Conservation (phyloP, 2,888 invertebrate genomes). For the Macaria liturata region DNA sequence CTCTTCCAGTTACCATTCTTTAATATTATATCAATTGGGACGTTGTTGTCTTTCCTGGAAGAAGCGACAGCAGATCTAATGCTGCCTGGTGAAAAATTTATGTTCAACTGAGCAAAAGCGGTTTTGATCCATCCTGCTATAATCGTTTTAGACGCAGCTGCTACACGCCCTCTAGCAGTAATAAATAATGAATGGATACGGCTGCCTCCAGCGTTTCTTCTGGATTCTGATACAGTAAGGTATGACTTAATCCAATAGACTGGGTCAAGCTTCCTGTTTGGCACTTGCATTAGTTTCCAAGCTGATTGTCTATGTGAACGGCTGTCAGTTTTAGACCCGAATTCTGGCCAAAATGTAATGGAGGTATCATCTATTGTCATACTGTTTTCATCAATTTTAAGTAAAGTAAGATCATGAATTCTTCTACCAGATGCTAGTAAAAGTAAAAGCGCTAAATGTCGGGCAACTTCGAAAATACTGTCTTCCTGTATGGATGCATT, state of each 20-base stretch:
- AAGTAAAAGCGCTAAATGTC: background rate
- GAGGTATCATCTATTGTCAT: background rate
- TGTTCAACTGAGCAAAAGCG: background rate
- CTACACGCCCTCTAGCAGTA: background rate
- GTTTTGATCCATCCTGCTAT: conserved; percentile 28
- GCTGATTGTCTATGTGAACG: background rate
- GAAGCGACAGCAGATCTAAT: conserved; percentile 24
- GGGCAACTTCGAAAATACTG: background rate
- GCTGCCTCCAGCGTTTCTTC: background rate
- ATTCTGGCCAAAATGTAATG: conserved; percentile 1
- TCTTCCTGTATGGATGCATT: background rate
- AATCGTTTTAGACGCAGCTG: conserved; percentile 8
- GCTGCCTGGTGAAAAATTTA: conserved; percentile 2
- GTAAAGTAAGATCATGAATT: background rate
- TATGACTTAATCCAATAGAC: background rate
- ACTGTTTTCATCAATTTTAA: background rate
- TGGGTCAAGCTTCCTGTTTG: conserved; percentile 1
- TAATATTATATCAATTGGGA: conserved; percentile 22
- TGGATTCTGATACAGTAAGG: background rate
- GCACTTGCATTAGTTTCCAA: background rate
- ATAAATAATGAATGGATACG: background rate
- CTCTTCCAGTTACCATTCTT: conserved; percentile 26
- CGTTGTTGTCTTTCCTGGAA: conserved; percentile 7
- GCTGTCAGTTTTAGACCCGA: background rate
- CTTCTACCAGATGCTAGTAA: conserved; percentile 1